These are phyloP conservation scores for Poecilia picta DNA, from an alignment of 2,797 vertebrate species.

Conservation along the genomic window DNA sequence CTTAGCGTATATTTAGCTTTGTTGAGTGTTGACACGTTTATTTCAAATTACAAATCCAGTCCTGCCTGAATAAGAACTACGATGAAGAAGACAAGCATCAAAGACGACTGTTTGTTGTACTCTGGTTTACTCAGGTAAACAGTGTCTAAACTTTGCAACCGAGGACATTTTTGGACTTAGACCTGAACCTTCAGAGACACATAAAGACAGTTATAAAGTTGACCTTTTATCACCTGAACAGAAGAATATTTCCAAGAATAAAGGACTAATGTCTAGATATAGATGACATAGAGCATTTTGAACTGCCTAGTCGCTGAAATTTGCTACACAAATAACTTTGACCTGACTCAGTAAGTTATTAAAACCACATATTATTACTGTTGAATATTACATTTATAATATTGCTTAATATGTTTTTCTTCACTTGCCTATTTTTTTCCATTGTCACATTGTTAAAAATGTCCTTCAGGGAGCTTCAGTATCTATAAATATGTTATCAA, in stretches of 20 bases:
- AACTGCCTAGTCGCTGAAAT: too few relatives aligned
- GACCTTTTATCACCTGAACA: too few relatives aligned
- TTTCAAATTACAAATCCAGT: conserved; percentile 12
- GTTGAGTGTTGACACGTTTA: conserved; percentile 13
- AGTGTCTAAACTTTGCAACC: background rate
- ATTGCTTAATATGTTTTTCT: background rate
- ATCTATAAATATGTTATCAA: background rate
- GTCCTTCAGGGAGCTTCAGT: background rate
- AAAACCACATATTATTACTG: background rate
- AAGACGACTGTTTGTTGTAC: background rate
- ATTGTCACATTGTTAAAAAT: background rate
- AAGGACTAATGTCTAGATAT: too few relatives aligned
- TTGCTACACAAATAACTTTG: too few relatives aligned
- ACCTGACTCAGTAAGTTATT: too few relatives aligned
- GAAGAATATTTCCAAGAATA: too few relatives aligned
- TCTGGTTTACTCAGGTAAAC: background rate
- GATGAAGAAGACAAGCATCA: background rate
- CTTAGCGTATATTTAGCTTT: conserved; percentile 15
- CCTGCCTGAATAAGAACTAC: background rate
- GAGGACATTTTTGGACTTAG: background rate
- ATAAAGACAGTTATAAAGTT: background rate
- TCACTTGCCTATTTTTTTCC: background rate
- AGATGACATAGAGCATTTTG: too few relatives aligned
- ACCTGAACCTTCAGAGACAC: background rate
- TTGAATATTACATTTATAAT: background rate